phyloP scores from a whole-genome alignment of 2,797 vertebrate genomes.

The Poecilia picta region DNA sequence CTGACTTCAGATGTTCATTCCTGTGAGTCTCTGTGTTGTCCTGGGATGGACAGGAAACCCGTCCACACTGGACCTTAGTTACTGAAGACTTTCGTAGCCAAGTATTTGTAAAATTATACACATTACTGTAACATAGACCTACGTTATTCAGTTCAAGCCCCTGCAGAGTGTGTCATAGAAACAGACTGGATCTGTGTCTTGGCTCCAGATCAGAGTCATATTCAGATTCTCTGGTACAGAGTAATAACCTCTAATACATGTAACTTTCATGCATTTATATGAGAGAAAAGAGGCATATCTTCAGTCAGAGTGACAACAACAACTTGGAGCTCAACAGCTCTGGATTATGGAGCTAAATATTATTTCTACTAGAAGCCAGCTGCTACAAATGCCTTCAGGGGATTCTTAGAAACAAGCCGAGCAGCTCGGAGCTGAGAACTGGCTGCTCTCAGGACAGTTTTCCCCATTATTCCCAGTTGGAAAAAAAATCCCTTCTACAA shows the following conservation, averaged over 20 bases:
- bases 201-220: background rate
- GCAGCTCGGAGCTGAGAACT: constrained; percentile 40
- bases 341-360: constrained; percentile 62
- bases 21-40: background rate
- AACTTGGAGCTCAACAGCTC: constrained; percentile 56
- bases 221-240: constrained; percentile 10
- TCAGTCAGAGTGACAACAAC: constrained; percentile 54
- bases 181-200: background rate
- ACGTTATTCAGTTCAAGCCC: background rate
- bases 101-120: background rate
- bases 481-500: constrained; percentile 21
- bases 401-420: constrained; percentile 34
- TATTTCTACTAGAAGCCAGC: constrained; percentile 58
- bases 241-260: constrained; percentile 43
- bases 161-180: background rate
- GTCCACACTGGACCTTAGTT: background rate
- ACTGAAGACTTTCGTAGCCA: background rate
- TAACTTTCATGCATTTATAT: constrained; percentile 54
- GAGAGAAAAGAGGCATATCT: constrained; percentile 62
- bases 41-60: background rate
- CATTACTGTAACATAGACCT: background rate
- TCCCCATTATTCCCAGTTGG: constrained; percentile 37
- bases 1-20: background rate
- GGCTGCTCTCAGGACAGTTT: constrained; percentile 31
- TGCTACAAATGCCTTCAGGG: constrained; percentile 49